Conservation (phyloP, 2,888 invertebrate species). For the Macropis europaea region DNA sequence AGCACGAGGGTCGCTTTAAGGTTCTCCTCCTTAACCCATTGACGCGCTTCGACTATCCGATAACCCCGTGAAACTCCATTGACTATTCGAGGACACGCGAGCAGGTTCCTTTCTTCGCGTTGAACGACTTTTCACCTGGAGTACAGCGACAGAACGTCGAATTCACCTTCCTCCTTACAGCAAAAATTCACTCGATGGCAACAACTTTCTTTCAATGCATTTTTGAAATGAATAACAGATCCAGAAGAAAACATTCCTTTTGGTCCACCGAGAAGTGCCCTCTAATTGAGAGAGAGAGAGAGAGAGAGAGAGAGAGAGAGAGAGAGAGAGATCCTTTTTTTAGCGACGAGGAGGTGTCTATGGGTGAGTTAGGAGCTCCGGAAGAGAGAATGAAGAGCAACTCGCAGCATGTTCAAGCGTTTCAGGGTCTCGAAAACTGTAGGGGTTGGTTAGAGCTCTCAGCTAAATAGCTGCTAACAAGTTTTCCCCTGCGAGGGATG, state of each 20-base stretch:
- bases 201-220: too few species aligned
- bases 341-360: neutral
- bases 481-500: conserved; percentile 11
- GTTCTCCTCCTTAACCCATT: conserved; percentile 41
- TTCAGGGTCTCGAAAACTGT: conserved; percentile 21
- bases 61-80: conserved; percentile 1
- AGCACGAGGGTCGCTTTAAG: conserved; percentile 27
- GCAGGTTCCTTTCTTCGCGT: neutral
- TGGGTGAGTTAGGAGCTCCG: too few species aligned
- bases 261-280: too few species aligned
- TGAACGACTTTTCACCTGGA: conserved; percentile 16
- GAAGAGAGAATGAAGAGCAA: conserved; percentile 7
- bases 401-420: conserved; percentile 1
- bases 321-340: too few species aligned
- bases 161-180: too few species aligned
- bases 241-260: too few species aligned
- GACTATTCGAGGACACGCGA: conserved; percentile 8
- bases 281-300: too few species aligned
- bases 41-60: conserved; percentile 31
- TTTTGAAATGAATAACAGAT: too few species aligned
- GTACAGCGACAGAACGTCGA: too few species aligned
- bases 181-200: too few species aligned
- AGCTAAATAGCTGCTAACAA: conserved; percentile 35
- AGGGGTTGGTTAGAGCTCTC: conserved; percentile 34
- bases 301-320: too few species aligned